Conservation (phyloP, 30 jellyfish, hydroid and myxozoan genomes). For the Pelagia noctiluca region DNA sequence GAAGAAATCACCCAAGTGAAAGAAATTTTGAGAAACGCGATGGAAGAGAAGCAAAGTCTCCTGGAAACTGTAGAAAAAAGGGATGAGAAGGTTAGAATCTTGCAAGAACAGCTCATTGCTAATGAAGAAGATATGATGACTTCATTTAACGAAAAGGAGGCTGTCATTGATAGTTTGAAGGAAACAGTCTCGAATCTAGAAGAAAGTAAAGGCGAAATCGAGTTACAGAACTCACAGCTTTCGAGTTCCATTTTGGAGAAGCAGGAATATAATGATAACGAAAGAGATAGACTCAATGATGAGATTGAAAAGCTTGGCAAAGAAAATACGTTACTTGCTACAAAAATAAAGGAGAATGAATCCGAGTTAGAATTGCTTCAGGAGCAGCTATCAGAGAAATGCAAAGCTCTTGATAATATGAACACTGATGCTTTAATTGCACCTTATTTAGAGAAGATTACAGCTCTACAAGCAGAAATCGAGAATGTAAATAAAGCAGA, state of each 20-base stretch:
- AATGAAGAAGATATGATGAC: slow-evolving; percentile 57
- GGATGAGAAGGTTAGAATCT: slow-evolving; percentile 35
- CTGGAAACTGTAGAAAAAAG: slow-evolving; percentile 21
- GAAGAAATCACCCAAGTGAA: slow-evolving; percentile 44
- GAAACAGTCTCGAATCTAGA: slow-evolving; percentile 37
- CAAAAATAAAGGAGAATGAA: slow-evolving; percentile 14
- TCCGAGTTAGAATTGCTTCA: slow-evolving; percentile 36
- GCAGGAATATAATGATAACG: slow-evolving; percentile 21
- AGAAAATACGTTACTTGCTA: neutral
- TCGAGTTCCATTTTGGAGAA: neutral
- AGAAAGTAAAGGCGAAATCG: slow-evolving; percentile 15
- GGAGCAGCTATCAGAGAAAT: slow-evolving; percentile 37
- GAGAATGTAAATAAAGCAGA: neutral
- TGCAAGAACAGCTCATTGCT: slow-evolving; percentile 56
- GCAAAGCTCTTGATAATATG: slow-evolving; percentile 14
- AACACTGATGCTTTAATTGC: slow-evolving; percentile 2
- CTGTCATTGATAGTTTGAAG: slow-evolving; percentile 34
- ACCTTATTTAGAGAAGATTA: slow-evolving; percentile 30
- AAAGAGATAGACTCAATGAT: slow-evolving; percentile 17
- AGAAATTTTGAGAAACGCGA: slow-evolving; percentile 37
- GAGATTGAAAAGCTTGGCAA: neutral
- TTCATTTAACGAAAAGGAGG: slow-evolving; percentile 47
- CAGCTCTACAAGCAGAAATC: slow-evolving; percentile 17
- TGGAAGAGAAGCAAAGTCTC: slow-evolving; percentile 53
- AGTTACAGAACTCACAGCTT: slow-evolving; percentile 23